Percentiles rank a stretch among this genome's conserved stretches.
These are phyloP conservation scores for Venturia canescens DNA, from an alignment of 1,140 invertebrate species.

Conservation along the genomic window DNA sequence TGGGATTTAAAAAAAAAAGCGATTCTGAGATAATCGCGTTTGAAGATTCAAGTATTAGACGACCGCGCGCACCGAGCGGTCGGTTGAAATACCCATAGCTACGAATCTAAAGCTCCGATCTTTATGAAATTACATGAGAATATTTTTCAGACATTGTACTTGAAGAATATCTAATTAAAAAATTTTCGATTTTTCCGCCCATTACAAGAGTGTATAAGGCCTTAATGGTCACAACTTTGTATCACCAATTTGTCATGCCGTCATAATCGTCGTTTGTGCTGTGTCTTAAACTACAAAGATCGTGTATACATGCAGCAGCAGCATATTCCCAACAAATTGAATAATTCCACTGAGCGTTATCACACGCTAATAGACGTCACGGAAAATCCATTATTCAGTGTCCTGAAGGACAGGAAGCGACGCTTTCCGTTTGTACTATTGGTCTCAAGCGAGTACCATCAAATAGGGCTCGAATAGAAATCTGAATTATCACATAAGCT, in stretches of 20 bases:
- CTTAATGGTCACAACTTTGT: not conserved
- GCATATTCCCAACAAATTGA: not conserved
- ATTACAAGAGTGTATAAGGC: too few relatives aligned
- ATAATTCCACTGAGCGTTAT: constrained; percentile 19
- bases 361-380: constrained; percentile 32
- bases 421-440: constrained; percentile 29
- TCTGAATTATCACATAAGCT: constrained; percentile 18
- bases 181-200: too few relatives aligned
- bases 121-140: too few relatives aligned
- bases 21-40: too few relatives aligned
- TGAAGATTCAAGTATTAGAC: too few relatives aligned
- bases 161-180: too few relatives aligned
- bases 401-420: constrained; percentile 33
- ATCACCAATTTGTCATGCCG: constrained; percentile 20
- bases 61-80: too few relatives aligned
- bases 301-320: not conserved
- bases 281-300: not conserved
- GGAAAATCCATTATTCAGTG: constrained; percentile 45
- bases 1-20: too few relatives aligned
- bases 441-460: constrained; percentile 12
- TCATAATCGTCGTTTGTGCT: not conserved
- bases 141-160: too few relatives aligned
- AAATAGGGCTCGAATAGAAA: constrained; percentile 22
- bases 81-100: too few relatives aligned
- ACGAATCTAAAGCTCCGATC: too few relatives aligned